A percentile compares a stretch with the other conserved stretches of the same genome.
Evolutionary conservation across 2,113 vertebrate species (phyloP).

Genomic region (Piprites chloris): DNA sequence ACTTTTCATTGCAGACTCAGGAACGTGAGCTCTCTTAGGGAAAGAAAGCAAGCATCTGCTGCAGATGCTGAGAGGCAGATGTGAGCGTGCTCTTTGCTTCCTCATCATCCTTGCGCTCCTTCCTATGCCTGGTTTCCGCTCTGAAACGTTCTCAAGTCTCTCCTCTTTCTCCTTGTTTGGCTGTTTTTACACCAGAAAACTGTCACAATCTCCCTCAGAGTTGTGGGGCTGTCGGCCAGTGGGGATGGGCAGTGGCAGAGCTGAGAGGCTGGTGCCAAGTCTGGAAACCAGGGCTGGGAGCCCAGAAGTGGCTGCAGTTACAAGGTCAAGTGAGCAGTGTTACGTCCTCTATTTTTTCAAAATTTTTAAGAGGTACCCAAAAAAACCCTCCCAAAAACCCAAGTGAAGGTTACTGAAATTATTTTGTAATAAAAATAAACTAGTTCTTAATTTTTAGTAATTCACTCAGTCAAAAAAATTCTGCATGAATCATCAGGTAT

Average conservation of each 20-base stretch:
- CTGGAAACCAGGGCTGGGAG: neutral
- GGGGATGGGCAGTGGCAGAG: neutral
- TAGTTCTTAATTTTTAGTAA: neutral
- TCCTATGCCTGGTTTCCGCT: neutral
- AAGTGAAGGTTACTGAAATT: neutral
- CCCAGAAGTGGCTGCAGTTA: neutral
- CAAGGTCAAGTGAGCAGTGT: neutral
- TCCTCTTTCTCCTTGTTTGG: neutral
- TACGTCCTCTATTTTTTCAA: neutral
- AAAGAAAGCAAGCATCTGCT: neutral
- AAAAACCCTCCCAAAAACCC: neutral
- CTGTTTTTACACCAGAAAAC: neutral
- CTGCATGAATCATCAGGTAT: too few species aligned
- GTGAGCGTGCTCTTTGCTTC: neutral
- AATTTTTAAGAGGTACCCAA: neutral
- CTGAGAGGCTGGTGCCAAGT: neutral
- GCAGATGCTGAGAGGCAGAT: neutral
- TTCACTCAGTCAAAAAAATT: too few species aligned
- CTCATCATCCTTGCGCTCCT: accelerated
- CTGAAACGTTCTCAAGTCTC: neutral
- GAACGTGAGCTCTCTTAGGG: neutral
- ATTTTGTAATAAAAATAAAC: neutral
- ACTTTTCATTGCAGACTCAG: neutral
- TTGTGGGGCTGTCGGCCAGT: accelerated
- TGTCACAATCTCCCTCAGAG: neutral